Base-by-base conservation (phyloP, 2,797 vertebrate species). In the Podarcis lilfordi region DNA sequence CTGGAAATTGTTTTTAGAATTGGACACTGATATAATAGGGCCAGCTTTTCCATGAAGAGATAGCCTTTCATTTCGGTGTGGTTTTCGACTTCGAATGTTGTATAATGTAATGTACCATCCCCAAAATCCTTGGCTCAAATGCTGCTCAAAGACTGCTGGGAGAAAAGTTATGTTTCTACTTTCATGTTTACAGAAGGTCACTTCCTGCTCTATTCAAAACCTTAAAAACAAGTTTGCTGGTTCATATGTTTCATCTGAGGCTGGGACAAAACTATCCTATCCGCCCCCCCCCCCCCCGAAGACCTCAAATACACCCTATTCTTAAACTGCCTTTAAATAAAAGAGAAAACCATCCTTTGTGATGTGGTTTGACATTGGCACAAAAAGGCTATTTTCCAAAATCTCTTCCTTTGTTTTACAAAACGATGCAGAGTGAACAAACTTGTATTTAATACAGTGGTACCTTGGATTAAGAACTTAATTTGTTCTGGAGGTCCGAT, bases 321-420 rank as follows among this genome's bases (percentile, higher is more conserved):
- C 10, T 35, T 82, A 59, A 84, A 21, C 45, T 66, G 72, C 11
- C 75, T 69, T 85, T 80, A 61, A 86, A 59, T 55, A 55, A 55
- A 55, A 55, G 13, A 55, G 50, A 4, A 55, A 55, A 55, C 50
- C n/a, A 40, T 86, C 17, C 86, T 19, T 27, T 79, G 13, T 8
- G 55, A 68, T 45, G 2, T 1, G 10, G 88, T 82, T 21, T 64
- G 75, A 80, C 2, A 1, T 40, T 0, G 80, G 3, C 64, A 55
- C 13, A 15, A 88, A 80, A 86, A 43, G 83, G 29, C 29, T 55
- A 89, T 15, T 15, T 32, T 91, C 50, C 37, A 45, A 82, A 72
- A 55, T 37, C 5, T 43, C 17, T 75, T 64, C 55, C 55, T 32
- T 59, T 72, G 32, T 85, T 85, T 89, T 89, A 76, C 55, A 71